Percentiles rank a stretch among this genome's conserved stretches.
These are phyloP conservation scores for Bimastos eiseni DNA, from an alignment of 2,888 invertebrate genomes.

Conservation along the genomic window DNA sequence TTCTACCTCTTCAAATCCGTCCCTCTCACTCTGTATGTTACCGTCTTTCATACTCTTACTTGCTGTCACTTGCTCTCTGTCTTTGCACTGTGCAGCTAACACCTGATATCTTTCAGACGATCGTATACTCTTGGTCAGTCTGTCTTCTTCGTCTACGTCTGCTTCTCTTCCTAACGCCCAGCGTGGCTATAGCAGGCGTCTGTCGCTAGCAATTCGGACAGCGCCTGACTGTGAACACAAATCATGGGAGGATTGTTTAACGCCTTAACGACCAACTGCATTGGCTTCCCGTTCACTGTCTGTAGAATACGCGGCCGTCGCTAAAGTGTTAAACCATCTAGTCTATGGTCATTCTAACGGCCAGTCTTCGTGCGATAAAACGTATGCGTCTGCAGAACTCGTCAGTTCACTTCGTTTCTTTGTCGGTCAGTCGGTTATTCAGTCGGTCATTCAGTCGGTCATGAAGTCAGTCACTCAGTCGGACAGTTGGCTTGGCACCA, in stretches of 20 bases:
- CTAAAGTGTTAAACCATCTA: background rate
- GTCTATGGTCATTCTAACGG: background rate
- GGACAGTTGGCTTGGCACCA: background rate
- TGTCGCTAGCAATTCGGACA: background rate
- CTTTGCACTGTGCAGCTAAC: background rate
- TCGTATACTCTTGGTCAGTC: background rate
- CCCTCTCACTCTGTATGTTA: background rate
- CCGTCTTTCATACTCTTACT: background rate
- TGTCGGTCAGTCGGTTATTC: background rate
- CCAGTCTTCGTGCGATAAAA: background rate
- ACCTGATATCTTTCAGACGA: background rate
- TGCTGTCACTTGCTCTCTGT: background rate
- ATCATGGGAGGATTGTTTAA: background rate
- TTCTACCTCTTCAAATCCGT: background rate
- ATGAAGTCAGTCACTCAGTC: background rate
- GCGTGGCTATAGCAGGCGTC: background rate
- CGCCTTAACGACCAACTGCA: too few species aligned
- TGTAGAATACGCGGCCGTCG: too few species aligned
- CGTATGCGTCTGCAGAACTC: background rate
- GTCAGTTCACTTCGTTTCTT: background rate
- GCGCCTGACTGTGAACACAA: background rate
- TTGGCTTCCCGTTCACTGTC: too few species aligned
- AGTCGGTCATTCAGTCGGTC: background rate
- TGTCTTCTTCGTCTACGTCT: background rate
- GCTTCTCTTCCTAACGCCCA: slow-evolving; percentile 3